phyloP scores from a whole-genome alignment of 2,888 invertebrate species.

The Hylaea fasciaria region DNA sequence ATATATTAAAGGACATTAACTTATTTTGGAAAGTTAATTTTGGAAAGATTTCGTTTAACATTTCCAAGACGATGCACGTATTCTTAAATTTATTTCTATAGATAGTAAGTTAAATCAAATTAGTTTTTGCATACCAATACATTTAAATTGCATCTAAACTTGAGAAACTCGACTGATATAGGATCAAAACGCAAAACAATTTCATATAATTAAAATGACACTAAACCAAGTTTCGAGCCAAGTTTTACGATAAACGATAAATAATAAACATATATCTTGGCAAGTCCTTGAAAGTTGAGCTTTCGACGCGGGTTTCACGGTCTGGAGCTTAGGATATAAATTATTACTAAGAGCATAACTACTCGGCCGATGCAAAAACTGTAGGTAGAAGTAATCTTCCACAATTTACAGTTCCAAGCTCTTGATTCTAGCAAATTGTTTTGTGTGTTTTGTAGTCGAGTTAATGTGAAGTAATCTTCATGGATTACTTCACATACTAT shows the following conservation, averaged over 20 bases:
- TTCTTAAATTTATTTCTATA: neutral
- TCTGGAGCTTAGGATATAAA: slow-evolving; percentile 18
- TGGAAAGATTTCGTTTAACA: too few species aligned
- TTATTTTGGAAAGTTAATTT: neutral
- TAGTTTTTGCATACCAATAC: neutral
- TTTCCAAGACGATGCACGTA: neutral
- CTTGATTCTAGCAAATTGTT: neutral
- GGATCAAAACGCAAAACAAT: neutral
- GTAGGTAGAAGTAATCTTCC: neutral
- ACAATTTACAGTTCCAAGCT: slow-evolving; percentile 2
- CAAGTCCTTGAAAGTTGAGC: slow-evolving; percentile 37
- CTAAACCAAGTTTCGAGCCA: slow-evolving; percentile 28
- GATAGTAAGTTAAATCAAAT: neutral
- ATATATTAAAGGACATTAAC: too few species aligned
- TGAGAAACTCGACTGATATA: neutral
- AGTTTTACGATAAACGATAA: slow-evolving; percentile 33
- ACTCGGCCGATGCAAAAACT: slow-evolving; percentile 11
- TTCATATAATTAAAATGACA: slow-evolving; percentile 14
- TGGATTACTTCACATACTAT: too few species aligned
- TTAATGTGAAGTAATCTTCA: too few species aligned
- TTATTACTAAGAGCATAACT: slow-evolving; percentile 7
- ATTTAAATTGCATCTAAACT: too few species aligned
- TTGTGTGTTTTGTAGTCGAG: too few species aligned
- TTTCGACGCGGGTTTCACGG: slow-evolving; percentile 15
- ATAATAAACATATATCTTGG: slow-evolving; percentile 40